Percentiles rank a stretch among this genome's conserved stretches.
Conservation (phyloP, 1,140 invertebrate species). For the Lepidurus packardi region DNA sequence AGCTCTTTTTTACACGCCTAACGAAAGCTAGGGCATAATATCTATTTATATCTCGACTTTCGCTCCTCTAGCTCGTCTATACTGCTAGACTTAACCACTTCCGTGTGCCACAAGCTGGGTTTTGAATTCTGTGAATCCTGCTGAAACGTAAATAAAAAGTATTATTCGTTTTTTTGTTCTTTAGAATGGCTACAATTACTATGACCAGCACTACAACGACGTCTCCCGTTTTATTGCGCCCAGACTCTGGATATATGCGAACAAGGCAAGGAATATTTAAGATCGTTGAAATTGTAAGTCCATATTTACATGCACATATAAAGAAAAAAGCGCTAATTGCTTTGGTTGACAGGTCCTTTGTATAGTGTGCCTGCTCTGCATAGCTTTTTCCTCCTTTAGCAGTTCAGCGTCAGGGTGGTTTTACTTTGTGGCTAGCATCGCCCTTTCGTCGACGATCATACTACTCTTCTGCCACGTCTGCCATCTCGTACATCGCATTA, state of each 20-base stretch:
- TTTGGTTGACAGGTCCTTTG: not conserved
- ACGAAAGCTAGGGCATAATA: not conserved
- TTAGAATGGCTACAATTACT: not conserved
- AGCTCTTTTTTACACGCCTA: not conserved
- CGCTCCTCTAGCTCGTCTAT: not conserved
- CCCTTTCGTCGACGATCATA: conserved; percentile 19
- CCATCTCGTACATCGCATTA: conserved; percentile 19
- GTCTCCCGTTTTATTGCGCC: not conserved
- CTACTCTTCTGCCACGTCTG: conserved; percentile 27
- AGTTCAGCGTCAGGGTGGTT: not conserved
- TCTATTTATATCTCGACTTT: not conserved
- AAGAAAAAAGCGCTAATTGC: not conserved
- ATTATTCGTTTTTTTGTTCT: not conserved
- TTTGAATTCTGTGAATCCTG: not conserved
- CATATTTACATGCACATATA: not conserved
- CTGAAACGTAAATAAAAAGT: not conserved
- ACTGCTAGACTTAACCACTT: not conserved
- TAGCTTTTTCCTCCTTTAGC: not conserved
- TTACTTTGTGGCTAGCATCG: conserved; percentile 25
- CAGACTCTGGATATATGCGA: not conserved
- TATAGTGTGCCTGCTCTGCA: conserved; percentile 22
- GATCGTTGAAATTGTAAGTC: not conserved
- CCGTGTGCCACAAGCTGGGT: not conserved
- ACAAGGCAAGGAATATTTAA: not conserved
- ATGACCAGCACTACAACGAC: not conserved